Evolutionary conservation across 53 echinoderm and acorn worm species (phyloP), one percentile per base, ranked within the genome.

Genomic region (Crossaster papposus): DNA sequence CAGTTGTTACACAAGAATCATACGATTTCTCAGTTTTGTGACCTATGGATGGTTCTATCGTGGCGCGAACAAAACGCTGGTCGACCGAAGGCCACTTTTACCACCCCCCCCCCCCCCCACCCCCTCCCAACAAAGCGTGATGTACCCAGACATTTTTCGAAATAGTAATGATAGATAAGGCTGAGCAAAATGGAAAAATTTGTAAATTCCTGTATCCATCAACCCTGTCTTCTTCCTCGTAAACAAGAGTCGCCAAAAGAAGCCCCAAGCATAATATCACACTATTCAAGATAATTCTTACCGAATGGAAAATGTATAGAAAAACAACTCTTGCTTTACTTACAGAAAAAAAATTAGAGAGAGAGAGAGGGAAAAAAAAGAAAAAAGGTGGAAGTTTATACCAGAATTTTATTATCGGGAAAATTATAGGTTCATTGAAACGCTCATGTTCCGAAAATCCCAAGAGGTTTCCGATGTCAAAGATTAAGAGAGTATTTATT

Each of bases 401-500:
- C 68, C 68, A 28, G 28, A 68, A 74, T 34, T 14, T 18, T 11
- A 74, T 74, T 2, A 33, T 5, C 34, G 28, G 14, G 20, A 22
- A 15, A 17, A n/a, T 28, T 71, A 29, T 3, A 71, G 30, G 4
- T 71, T 14, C 29, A 30, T 71, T 71, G 29, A 14, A 71, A 23
- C 30, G 29, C 30, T 71, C 6, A 23, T 71, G 29, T 71, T 71
- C 6, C 5, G 26, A 31, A 30, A 11, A n/a, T 5, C 72, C 62
- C 24, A n/a, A 9, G n/a, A n/a, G 32, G 72, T 2, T n/a, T 31
- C 32, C 28, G 36, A 33, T 74, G 75, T 33, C 75, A 74, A 35
- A 74, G 75, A 36, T 74, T 74, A 74, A 74, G 44, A 74, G 33
- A 74, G 75, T 17, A 4, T 74, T 33, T 35, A 74, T 74, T 33